Evolutionary conservation across 2,113 vertebrate genomes (phyloP).

Genomic region (Halichoeres trimaculatus): DNA sequence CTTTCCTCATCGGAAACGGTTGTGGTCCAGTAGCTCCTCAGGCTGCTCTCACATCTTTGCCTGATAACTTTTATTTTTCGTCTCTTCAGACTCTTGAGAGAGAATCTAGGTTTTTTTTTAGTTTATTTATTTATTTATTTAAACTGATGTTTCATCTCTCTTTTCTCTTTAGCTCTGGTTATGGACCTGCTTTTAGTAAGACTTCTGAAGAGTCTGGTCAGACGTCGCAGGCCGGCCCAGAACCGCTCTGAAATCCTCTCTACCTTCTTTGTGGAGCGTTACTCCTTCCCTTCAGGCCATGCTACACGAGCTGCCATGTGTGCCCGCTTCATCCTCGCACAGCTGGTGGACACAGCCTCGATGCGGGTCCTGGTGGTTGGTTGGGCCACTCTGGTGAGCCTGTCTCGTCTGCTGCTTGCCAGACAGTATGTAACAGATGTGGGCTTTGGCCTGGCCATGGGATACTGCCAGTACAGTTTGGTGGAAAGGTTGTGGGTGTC

Average conservation of each 20-base stretch:
- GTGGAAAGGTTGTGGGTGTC: conserved; percentile 91
- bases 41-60: too few species aligned
- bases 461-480: conserved; percentile 87
- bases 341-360: conserved; percentile 86
- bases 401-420: conserved; percentile 90
- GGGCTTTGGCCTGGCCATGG: conserved; percentile 88
- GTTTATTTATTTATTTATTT: not conserved
- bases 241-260: conserved; percentile 92
- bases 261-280: conserved; percentile 89
- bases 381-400: conserved; percentile 87
- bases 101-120: too few species aligned
- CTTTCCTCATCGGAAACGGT: too few species aligned
- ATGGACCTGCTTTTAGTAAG: conserved; percentile 89
- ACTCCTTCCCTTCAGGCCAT: conserved; percentile 91
- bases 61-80: too few species aligned
- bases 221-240: conserved; percentile 85
- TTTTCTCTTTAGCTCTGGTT: conserved; percentile 81
- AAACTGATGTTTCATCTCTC: not conserved
- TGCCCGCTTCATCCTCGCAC: conserved; percentile 88
- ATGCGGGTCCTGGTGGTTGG: conserved; percentile 87
- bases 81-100: too few species aligned
- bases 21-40: too few species aligned
- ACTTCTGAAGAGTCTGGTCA: conserved; percentile 87
- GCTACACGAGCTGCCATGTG: conserved; percentile 89
- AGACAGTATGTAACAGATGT: conserved; percentile 92